phyloP scores from a whole-genome alignment of 2,888 invertebrate genomes.

The Eretmocerus hayati region DNA sequence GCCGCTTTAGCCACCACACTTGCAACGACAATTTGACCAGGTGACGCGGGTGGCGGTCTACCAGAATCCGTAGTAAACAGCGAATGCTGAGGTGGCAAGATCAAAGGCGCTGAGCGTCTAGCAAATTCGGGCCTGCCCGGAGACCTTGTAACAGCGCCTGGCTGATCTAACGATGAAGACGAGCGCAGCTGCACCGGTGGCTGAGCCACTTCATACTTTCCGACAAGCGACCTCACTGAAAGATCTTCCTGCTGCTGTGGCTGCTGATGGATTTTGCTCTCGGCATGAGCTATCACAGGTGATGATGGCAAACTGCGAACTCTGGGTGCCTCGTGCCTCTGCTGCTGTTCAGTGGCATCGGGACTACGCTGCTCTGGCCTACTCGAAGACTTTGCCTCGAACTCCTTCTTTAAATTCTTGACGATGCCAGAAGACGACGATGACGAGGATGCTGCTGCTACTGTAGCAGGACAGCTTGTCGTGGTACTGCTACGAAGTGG shows the following conservation, averaged over 20 bases:
- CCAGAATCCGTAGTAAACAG: conserved; percentile 30
- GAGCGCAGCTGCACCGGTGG: conserved; percentile 33
- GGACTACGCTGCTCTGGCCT: conserved; percentile 39
- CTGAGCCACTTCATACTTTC: conserved; percentile 62
- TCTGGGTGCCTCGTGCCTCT: conserved; percentile 35
- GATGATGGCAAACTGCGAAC: conserved; percentile 47
- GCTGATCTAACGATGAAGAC: background rate
- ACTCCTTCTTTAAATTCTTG: conserved; percentile 78
- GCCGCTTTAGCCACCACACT: conserved; percentile 66
- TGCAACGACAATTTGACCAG: conserved; percentile 56
- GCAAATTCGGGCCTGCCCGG: conserved; percentile 40
- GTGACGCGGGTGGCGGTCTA: conserved; percentile 45
- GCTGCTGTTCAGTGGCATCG: conserved; percentile 19
- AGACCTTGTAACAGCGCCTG: conserved; percentile 31
- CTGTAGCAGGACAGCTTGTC: too few species aligned
- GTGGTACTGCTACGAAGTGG: conserved; percentile 37
- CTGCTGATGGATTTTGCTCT: conserved; percentile 36
- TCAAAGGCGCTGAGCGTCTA: conserved; percentile 40
- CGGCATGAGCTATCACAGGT: conserved; percentile 56
- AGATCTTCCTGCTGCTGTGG: conserved; percentile 53
- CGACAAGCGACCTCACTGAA: conserved; percentile 70
- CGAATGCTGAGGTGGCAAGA: conserved; percentile 26
- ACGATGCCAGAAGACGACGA: conserved; percentile 72
- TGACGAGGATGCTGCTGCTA: too few species aligned
- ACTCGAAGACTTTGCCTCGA: conserved; percentile 66